Base-by-base conservation (phyloP, 2,888 invertebrate genomes). In the Ecdyonurus torrentis region DNA sequence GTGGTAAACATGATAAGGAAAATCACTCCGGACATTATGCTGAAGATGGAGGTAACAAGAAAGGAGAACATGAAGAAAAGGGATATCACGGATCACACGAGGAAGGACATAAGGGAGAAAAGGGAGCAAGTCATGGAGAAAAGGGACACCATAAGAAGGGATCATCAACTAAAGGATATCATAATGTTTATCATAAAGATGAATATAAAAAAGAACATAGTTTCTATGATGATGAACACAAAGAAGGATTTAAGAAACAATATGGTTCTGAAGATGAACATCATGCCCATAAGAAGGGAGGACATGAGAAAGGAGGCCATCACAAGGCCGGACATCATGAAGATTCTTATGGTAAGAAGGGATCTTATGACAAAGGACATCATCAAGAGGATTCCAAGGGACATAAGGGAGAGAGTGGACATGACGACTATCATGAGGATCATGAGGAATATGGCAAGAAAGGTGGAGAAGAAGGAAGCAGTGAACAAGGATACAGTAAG, bases 181-280 rank as follows among this genome's bases (percentile, higher is more conserved):
- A 86, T 73, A 86, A 84, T 69, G 83, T 85, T 1, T 86, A 84
- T 74, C 81, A 82, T 74, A 87, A 87, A 76, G 85, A 88, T 70
- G 88, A 88, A 73, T 87, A 81, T 77, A 86, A 87, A 73, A 87
- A 87, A 70, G 84, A 86, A 70, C 86, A 86, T 68, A 83, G 83
- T 68, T 87, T 87, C 75, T 87, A 87, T 72, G 87, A 87, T 69
- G 85, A 85, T 60, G 81, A 82, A 24, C 83, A 86, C 70, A 80
- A 82, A 61, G 81, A 79, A 60, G 86, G 85, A 0, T 79, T 83
- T 70, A 83, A 80, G 70, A 80, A 82, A 65, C 84, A 84, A 69
- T 80, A 85, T 70, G 83, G 79, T 1, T 77, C 78, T 66, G 76
- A 77, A 65, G 76, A 82, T 63, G 77, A 76, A 52, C 77, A 82